Conservation (phyloP, 2,113 vertebrate species). For the Boleophthalmus pectinirostris region DNA sequence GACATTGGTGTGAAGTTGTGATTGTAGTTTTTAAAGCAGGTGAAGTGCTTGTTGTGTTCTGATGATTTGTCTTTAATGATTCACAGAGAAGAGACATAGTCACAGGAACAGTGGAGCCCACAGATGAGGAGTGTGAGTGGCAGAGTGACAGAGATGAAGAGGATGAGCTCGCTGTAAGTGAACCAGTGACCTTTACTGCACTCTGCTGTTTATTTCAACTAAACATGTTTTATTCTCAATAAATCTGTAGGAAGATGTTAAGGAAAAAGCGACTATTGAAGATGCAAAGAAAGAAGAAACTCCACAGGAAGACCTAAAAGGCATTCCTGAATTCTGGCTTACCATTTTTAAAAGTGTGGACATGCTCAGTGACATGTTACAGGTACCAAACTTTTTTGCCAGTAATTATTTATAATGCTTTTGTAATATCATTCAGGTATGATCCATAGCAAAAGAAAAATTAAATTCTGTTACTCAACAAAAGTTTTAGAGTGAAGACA, state of each 20-base stretch:
- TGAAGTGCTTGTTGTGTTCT: not conserved
- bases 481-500: too few relatives aligned
- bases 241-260: slow-evolving; percentile 83
- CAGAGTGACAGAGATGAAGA: slow-evolving; percentile 93
- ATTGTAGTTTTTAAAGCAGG: too few relatives aligned
- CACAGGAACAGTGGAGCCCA: slow-evolving; percentile 87
- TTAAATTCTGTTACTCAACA: too few relatives aligned
- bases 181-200: not conserved
- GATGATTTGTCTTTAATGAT: not conserved
- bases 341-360: slow-evolving; percentile 97
- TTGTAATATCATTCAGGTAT: too few relatives aligned
- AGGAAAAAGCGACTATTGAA: slow-evolving; percentile 86
- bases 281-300: slow-evolving; percentile 83
- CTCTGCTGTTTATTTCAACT: not conserved
- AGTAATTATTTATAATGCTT: not conserved
- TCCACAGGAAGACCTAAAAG: slow-evolving; percentile 83
- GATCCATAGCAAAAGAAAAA: too few relatives aligned
- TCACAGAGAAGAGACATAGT: slow-evolving; percentile 88
- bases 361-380: slow-evolving; percentile 94
- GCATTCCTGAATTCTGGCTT: slow-evolving; percentile 98
- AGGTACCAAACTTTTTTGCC: slow-evolving; percentile 74
- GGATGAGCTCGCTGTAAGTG: slow-evolving; percentile 90
- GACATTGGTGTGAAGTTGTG: too few relatives aligned
- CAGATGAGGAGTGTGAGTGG: slow-evolving; percentile 94
- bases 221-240: not conserved